Conservation (phyloP, 1,140 invertebrate genomes). For the Aphelinus atriplicis region DNA sequence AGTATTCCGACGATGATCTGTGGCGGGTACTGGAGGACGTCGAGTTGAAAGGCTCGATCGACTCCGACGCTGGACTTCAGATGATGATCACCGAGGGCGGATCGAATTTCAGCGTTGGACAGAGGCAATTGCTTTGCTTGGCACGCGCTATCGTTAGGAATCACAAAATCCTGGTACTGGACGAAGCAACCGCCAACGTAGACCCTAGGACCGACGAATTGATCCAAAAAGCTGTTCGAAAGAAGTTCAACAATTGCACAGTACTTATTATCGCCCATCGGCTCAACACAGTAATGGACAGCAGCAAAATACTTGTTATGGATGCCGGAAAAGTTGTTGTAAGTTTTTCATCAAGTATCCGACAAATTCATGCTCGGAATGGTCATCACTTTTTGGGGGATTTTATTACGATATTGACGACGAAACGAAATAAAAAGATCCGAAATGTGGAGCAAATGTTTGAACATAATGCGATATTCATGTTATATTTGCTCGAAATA, state of each 20-base stretch:
- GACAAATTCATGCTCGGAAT: too few relatives aligned
- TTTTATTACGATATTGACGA: background rate
- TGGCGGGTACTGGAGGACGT: conserved; percentile 77
- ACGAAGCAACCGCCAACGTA: conserved; percentile 80
- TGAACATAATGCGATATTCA: too few relatives aligned
- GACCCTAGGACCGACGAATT: conserved; percentile 78
- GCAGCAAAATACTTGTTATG: conserved; percentile 71
- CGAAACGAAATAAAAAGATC: background rate
- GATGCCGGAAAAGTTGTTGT: conserved; percentile 69
- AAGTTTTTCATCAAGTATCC: conserved; percentile 27
- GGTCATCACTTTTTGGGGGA: background rate
- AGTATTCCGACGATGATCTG: conserved; percentile 79
- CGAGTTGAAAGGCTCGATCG: conserved; percentile 70
- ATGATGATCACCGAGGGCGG: conserved; percentile 80
- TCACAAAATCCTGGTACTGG: conserved; percentile 78
- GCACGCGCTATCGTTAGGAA: conserved; percentile 83
- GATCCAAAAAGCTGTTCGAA: conserved; percentile 79
- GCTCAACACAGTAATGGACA: conserved; percentile 82
- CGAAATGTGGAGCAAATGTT: background rate
- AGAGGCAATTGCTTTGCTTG: conserved; percentile 82
- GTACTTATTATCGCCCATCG: conserved; percentile 88
- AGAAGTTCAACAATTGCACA: conserved; percentile 79
- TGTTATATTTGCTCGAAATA: too few relatives aligned
- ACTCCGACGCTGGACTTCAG: conserved; percentile 72
- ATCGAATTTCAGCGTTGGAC: conserved; percentile 83